Base-by-base conservation (phyloP, 2,797 vertebrate genomes). In the Streptopelia turtur region DNA sequence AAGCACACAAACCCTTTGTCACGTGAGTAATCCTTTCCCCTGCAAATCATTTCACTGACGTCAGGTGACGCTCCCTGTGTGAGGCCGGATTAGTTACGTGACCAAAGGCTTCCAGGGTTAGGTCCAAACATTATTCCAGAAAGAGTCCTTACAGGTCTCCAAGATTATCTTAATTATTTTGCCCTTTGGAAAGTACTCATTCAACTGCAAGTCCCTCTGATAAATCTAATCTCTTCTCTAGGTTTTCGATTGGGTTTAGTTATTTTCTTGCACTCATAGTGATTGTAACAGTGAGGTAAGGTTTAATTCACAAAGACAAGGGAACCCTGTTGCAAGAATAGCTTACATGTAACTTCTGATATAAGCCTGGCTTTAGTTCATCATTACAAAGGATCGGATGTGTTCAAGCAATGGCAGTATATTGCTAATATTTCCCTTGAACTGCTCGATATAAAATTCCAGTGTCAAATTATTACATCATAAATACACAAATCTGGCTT, bases 1-100 rank as follows among this genome's bases (percentile, higher is more conserved):
- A 76, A 87, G 71, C 37, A 37, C 47, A 55, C 52, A 83, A 94
- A 77, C 49, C 35, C 78, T 81, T 35, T 24, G 87, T 86, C 80
- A 76, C 41, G 22, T 81, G 87, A 93, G 56, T 81, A 96, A 96
- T 85, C 65, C 83, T 82, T 83, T 93, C 50, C 87, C 23, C 60
- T 83, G 87, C 8, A 87, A 83, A 89, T 80, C 39, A 79, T 90
- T 94, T 93, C 65, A 82, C 33, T 96, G 94, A 95, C 5, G 4
- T 97, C 94, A 95, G 83, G 79, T 84, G 33, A 86, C 1, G 0
- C 31, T 92, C 76, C 9, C 13, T 41, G 7, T 76, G 41, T 23
- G 20, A 76, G 78, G 65, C 72, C 91, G 77, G 71, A 81, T 92
- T 91, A 91, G 41, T 90, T 65, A 35, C 3, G 5, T 72, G 79